Evolutionary conservation across 2,797 vertebrate species (phyloP), one percentile per base, ranked within the genome.

Genomic region (Melanotaenia maccullochi): DNA sequence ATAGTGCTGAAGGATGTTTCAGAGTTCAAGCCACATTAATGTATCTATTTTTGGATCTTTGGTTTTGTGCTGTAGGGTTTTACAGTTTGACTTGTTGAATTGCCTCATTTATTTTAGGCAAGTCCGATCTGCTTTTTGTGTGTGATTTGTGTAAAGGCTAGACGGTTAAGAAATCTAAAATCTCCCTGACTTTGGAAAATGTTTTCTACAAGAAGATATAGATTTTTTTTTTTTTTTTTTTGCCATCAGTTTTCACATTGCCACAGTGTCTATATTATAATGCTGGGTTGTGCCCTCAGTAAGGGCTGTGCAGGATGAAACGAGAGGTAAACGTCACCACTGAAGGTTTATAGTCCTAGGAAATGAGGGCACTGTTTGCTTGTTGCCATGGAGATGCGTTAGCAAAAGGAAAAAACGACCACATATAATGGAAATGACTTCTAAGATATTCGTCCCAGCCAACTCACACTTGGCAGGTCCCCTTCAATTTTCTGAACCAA

Each of bases 371-470:
- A 86, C 80, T 94, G 88, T 95, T 95, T 94, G 87, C 77, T 81
- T n/a, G 87, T 93, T 92, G 72, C 89, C 92, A 90, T 51, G 86
- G 93, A 84, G 82, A 94, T 76, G 75, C 83, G 71, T 71, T 72
- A 78, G 81, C 84, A 78, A 85, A 76, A 6, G 72, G 61, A 83
- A 88, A 87, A 88, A 89, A 87, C 77, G 74, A 77, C 85, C 61
- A 72, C 65, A 85, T 84, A 68, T 89, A 90, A 84, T 94, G 92
- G 92, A 95, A 93, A 93, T 92, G 61, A 93, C 91, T 92, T 90
- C 78, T 84, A 75, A 80, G 70, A 90, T 87, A 83, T 86, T 91
- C 83, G 90, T 90, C 79, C 79, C 74, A 85, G 84, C 82, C 74
- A 2, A 82, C 89, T 93, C 86, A 78, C 73, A 83, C 85, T 85